A percentile compares a stretch with the other conserved stretches of the same genome.
These are phyloP conservation scores for Ophiodon elongatus DNA, from an alignment of 2,113 vertebrate genomes.

Conservation along the genomic window DNA sequence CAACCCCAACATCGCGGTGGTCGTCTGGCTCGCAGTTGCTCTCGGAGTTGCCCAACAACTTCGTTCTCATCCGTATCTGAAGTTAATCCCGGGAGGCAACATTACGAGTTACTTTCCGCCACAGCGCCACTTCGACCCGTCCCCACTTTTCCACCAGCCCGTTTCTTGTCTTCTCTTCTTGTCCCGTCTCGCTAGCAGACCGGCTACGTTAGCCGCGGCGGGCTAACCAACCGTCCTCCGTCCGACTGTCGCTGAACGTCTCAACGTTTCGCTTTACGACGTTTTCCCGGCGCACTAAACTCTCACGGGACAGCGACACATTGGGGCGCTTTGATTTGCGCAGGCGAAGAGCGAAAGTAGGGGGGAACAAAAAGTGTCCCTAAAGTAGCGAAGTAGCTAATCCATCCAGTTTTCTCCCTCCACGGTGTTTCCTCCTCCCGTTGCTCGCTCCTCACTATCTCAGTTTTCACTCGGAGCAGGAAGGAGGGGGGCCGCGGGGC, in stretches of 20 bases:
- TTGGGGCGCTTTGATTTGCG: neutral
- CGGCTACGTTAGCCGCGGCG: conserved; percentile 74
- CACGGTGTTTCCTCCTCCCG: conserved; percentile 71
- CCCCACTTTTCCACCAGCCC: conserved; percentile 23
- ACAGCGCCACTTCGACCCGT: conserved; percentile 33
- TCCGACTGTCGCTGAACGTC: conserved; percentile 20
- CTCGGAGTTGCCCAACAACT: conserved; percentile 45
- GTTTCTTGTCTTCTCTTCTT: conserved; percentile 32
- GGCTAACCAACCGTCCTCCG: conserved; percentile 74
- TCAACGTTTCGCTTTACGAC: conserved; percentile 40
- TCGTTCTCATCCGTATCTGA: conserved; percentile 81
- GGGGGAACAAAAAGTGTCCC: conserved; percentile 7
- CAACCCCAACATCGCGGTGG: conserved; percentile 76
- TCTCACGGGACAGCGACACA: neutral
- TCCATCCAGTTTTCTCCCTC: conserved; percentile 67
- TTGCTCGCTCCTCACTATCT: conserved; percentile 69
- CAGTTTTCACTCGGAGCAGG: conserved; percentile 73
- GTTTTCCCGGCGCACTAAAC: conserved; percentile 21
- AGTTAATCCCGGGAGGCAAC: conserved; percentile 80
- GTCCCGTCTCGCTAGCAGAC: conserved; percentile 47
- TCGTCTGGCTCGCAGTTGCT: conserved; percentile 64
- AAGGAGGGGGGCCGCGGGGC: conserved; percentile 35
- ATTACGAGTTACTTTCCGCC: conserved; percentile 69
- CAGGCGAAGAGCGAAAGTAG: neutral
- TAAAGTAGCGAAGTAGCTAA: conserved; percentile 46